Evolutionary conservation across 2,113 vertebrate genomes (phyloP), one percentile per base, ranked within the genome.

Genomic region (Pangasianodon gigas): DNA sequence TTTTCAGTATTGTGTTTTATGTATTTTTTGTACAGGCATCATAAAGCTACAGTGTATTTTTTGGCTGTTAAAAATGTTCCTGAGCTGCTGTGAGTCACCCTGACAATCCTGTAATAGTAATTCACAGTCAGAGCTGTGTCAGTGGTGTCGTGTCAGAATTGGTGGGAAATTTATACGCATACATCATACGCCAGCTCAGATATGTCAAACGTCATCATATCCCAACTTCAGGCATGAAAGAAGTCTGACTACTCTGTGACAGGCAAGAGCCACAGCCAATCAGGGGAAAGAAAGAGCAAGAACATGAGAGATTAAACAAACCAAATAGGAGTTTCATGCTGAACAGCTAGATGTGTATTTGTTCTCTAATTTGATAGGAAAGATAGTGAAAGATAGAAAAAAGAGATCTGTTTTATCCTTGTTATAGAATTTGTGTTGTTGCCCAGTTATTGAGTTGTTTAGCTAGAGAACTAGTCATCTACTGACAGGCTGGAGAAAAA

Each of bases 81-180:
- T 41, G 54, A 10, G n/a, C 81, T 84, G 54, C 37, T 60, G 32
- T 84, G 56, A 56, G 13, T 84, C 82, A 84, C 54, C 19, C 82
- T 84, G 82, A 84, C 82, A 60, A 41, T 84, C 54, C 32, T 84
- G 81, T 84, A 44, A 58, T 13, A 60, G 54, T 84, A 60, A 84
- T 84, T 37, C 52, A 37, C n/a, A 58, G 29, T 82, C 52, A 37
- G n/a, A 56, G 51, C 80, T 56, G 52, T 21, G 51, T 82, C 80
- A 82, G 80, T 83, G 52, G 80, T 37, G 52, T 32, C 6, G 2
- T 83, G 29, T 83, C 18, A 41, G 81, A 84, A 60, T 32, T 26
- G 56, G 54, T 26, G 54, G 56, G 10, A 41, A 84, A 84, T 84
- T 26, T 62, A 16, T 62, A 84, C 2, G 3, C 81, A 83, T 24